A percentile compares a stretch with the other conserved stretches of the same genome.
phyloP scores from a whole-genome alignment of 1,140 invertebrate genomes.

The Muscidifurax raptorellus region DNA sequence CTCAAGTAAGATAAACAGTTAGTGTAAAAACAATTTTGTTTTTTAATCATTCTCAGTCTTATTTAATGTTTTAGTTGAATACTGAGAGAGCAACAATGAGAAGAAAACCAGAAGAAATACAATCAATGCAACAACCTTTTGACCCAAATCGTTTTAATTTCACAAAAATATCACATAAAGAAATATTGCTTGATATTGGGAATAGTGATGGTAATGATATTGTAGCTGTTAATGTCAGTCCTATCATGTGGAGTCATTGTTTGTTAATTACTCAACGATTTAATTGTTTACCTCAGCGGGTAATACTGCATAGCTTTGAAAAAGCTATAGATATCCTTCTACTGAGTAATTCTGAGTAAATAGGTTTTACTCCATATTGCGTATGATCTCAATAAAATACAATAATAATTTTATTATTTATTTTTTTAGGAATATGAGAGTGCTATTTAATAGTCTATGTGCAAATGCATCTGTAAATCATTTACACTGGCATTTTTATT shows the following conservation, averaged over 20 bases:
- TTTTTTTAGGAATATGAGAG: slow-evolving; percentile 75
- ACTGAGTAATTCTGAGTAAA: slow-evolving; percentile 75
- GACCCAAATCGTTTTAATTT: slow-evolving; percentile 82
- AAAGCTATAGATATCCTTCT: slow-evolving; percentile 75
- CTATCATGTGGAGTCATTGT: slow-evolving; percentile 81
- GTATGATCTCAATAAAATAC: not conserved
- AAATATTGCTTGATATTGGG: slow-evolving; percentile 76
- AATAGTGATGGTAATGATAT: slow-evolving; percentile 65
- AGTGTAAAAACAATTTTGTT: slow-evolving; percentile 38
- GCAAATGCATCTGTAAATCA: slow-evolving; percentile 89
- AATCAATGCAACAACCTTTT: slow-evolving; percentile 78
- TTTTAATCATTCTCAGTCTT: slow-evolving; percentile 13
- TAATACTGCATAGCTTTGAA: slow-evolving; percentile 73
- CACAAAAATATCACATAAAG: slow-evolving; percentile 77
- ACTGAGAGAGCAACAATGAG: slow-evolving; percentile 77
- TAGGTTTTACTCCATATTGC: slow-evolving; percentile 51
- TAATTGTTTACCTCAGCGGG: slow-evolving; percentile 78
- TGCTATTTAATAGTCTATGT: slow-evolving; percentile 86
- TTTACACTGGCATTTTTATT: slow-evolving; percentile 86
- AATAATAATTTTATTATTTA: slow-evolving; percentile 38
- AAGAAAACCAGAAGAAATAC: slow-evolving; percentile 79
- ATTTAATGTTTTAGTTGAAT: slow-evolving; percentile 83
- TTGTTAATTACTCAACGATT: slow-evolving; percentile 80
- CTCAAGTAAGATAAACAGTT: slow-evolving; percentile 63
- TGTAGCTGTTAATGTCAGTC: slow-evolving; percentile 83